These are phyloP conservation scores for Coregonus clupeaformis DNA, from an alignment of 2,113 vertebrate genomes.

Conservation along the genomic window DNA sequence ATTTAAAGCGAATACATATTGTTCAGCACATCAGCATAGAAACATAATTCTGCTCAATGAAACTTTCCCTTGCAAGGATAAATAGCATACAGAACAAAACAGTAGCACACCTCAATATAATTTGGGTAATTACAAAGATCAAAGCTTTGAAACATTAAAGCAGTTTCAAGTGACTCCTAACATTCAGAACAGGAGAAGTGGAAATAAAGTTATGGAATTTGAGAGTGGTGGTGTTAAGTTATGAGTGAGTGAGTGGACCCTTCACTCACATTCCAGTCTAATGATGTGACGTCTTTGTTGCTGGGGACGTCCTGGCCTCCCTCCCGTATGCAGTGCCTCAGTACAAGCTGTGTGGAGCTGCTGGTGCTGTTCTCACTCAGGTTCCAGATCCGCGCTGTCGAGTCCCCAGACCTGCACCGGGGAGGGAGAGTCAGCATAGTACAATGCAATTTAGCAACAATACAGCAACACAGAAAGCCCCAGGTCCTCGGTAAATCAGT, in stretches of 20 bases:
- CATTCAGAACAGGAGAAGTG: no score
- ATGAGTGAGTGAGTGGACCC: neutral
- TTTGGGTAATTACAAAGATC: no score
- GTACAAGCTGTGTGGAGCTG: constrained; percentile 93
- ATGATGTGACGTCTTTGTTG: constrained; percentile 97
- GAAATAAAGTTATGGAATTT: no score
- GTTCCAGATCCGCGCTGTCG: constrained; percentile 97
- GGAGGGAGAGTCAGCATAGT: neutral
- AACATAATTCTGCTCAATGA: neutral
- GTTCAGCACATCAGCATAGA: neutral
- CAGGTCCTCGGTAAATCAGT: no score
- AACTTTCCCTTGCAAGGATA: neutral
- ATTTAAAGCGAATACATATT: neutral
- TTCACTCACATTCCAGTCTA: constrained; percentile 94
- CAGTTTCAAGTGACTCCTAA: no score
- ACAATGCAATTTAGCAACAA: no score
- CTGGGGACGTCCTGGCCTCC: constrained; percentile 97
- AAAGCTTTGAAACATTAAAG: no score
- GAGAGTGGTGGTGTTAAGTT: neutral
- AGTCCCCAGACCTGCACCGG: constrained; percentile 88
- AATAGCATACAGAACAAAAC: no score
- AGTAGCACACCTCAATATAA: no score
- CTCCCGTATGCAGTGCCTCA: constrained; percentile 96
- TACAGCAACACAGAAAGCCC: no score
- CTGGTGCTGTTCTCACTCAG: constrained; percentile 96